A percentile compares a stretch with the other conserved stretches of the same genome.
phyloP scores from a whole-genome alignment of 1,140 invertebrate species.

The Zaprionus camerounensis region DNA sequence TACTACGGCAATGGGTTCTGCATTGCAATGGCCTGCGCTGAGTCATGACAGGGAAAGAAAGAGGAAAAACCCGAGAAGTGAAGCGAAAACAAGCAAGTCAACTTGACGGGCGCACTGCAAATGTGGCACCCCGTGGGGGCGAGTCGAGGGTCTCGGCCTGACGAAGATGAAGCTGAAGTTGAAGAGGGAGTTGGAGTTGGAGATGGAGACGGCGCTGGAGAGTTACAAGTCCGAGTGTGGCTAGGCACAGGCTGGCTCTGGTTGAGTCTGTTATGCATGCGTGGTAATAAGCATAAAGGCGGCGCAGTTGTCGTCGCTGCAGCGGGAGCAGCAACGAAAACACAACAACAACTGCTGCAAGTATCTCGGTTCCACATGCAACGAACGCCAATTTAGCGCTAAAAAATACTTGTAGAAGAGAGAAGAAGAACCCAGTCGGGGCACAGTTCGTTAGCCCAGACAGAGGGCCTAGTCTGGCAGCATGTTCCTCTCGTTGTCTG shows the following conservation, averaged over 20 bases:
- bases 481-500: slow-evolving; percentile 19
- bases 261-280: slow-evolving; percentile 70
- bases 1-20: background rate
- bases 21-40: slow-evolving; percentile 9
- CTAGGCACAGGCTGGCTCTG: slow-evolving; percentile 24
- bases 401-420: slow-evolving; percentile 43
- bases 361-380: slow-evolving; percentile 50
- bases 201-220: background rate
- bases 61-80: background rate
- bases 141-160: slow-evolving; percentile 19
- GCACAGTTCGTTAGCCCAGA: slow-evolving; percentile 65
- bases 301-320: slow-evolving; percentile 63
- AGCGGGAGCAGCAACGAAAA: slow-evolving; percentile 39
- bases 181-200: background rate
- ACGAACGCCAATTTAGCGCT: slow-evolving; percentile 74
- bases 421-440: slow-evolving; percentile 25
- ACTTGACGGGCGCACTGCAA: slow-evolving; percentile 47
- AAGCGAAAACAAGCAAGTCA: slow-evolving; percentile 44
- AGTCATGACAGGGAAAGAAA: slow-evolving; percentile 22
- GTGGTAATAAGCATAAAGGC: slow-evolving; percentile 76
- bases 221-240: slow-evolving; percentile 35
- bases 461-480: slow-evolving; percentile 12
- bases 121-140: slow-evolving; percentile 61
- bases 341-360: slow-evolving; percentile 13
- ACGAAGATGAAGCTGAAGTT: slow-evolving; percentile 4